Evolutionary conservation across 2,797 vertebrate genomes (phyloP).

Genomic region (Enteromius afrohamiltoni): DNA sequence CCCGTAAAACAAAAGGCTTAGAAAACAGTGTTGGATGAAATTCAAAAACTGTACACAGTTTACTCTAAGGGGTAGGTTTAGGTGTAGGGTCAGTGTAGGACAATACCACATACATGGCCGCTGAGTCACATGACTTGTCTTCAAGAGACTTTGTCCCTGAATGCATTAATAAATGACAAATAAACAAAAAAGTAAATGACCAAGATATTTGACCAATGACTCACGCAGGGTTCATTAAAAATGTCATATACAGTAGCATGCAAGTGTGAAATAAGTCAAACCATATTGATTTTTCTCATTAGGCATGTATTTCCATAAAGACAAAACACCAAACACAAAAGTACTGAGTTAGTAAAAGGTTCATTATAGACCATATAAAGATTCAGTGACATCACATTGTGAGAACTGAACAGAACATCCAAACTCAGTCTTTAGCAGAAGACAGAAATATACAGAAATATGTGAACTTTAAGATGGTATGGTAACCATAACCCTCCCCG

Average conservation of each 20-base stretch:
- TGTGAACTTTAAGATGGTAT: slow-evolving; percentile 1
- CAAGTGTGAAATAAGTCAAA: slow-evolving; percentile 12
- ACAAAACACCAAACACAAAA: slow-evolving; percentile 32
- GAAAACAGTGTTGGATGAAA: too few relatives aligned
- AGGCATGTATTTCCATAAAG: slow-evolving; percentile 24
- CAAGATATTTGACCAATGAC: background rate
- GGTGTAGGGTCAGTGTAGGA: too few relatives aligned
- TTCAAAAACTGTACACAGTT: too few relatives aligned
- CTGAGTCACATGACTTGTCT: too few relatives aligned
- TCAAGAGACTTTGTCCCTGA: too few relatives aligned
- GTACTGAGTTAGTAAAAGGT: slow-evolving; percentile 13
- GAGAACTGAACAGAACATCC: slow-evolving; percentile 27
- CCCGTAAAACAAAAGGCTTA: too few relatives aligned
- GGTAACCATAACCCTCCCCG: background rate
- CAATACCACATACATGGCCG: too few relatives aligned
- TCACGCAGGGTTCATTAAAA: background rate
- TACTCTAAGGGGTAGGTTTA: too few relatives aligned
- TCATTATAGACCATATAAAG: slow-evolving; percentile 38
- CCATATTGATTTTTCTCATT: background rate
- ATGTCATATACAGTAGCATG: background rate
- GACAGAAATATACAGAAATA: slow-evolving; percentile 8
- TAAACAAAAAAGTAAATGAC: background rate
- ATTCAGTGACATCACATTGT: slow-evolving; percentile 37
- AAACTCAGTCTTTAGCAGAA: slow-evolving; percentile 14
- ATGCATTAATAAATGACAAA: too few relatives aligned